Evolutionary conservation across 2,113 vertebrate species (phyloP), one percentile per base, ranked within the genome.

Genomic region (Stictonetta naevosa): DNA sequence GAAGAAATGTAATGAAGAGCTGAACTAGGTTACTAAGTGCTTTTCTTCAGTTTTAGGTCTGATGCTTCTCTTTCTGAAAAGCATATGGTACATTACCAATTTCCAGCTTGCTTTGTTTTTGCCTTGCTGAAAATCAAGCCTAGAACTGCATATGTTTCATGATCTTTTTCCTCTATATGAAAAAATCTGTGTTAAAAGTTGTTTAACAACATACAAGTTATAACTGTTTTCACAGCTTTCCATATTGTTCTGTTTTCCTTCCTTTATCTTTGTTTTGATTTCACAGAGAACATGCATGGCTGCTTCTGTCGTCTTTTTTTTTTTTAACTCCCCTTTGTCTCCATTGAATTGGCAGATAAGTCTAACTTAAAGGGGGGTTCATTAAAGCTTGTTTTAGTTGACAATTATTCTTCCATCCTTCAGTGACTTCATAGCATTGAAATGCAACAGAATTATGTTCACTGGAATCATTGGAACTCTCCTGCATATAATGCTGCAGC

Each of bases 81-180:
- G 80, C 92, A 82, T 96, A 86, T 91, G 79, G 80, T 90, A 44
- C 23, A 16, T 92, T 77, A 81, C 72, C 52, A 34, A 78, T 60
- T 90, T 93, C 46, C 83, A 88, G 46, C 52, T 72, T 94, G 64
- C 79, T 96, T 96, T 94, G 59, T 4, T 93, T 97, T 86, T 7
- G 26, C 36, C 63, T 81, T 90, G 56, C 64, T 90, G 80, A 88
- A 92, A 96, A 69, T 64, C 46, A 83, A 90, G 56, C 42, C 64
- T 83, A 81, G 60, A 88, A 81, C 59, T 92, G 56, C 76, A 63
- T 94, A 59, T 95, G 68, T 92, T 92, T 74, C 42, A 36, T 72
- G 23, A 48, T 80, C 33, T 74, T 92, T 86, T 83, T 82, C 18
- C 22, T 94, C 20, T 78, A 52, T 5, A 36, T 67, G 83, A 90